Conservation (phyloP, 2,113 vertebrate species). For the Nestor notabilis region DNA sequence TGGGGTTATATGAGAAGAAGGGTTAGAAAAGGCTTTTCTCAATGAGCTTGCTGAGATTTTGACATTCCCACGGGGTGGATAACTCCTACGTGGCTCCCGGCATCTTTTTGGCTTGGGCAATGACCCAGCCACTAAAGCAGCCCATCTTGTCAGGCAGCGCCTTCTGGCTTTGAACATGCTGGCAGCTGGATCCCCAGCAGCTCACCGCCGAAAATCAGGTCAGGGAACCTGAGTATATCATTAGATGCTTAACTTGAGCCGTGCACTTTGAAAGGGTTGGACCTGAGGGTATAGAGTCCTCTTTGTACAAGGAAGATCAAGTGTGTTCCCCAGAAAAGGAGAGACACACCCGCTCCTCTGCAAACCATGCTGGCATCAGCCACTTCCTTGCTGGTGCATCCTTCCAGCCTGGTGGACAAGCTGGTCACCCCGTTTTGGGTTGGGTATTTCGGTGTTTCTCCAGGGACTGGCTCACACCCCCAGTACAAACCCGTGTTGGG, state of each 20-base stretch:
- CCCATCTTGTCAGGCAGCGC: background rate
- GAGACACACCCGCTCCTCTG: background rate
- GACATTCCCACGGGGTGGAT: rapidly evolving
- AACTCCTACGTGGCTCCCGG: background rate
- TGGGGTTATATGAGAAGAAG: background rate
- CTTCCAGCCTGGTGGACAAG: background rate
- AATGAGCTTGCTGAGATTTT: background rate
- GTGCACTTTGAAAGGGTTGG: background rate
- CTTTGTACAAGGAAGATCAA: background rate
- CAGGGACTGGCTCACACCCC: constrained; percentile 9
- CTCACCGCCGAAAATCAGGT: background rate
- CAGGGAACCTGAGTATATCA: background rate
- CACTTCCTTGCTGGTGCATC: background rate
- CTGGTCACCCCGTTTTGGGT: background rate
- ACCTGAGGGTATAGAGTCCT: constrained; percentile 12
- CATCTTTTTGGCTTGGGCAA: rapidly evolving
- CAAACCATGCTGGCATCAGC: background rate
- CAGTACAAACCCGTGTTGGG: constrained; percentile 77
- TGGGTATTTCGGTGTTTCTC: background rate
- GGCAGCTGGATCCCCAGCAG: background rate
- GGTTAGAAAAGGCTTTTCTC: background rate
- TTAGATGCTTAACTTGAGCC: background rate
- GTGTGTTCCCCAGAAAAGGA: background rate
- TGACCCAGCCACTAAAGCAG: background rate
- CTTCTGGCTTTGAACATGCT: background rate